Base-by-base conservation (phyloP, 2,888 invertebrate species). In the Leptopilina myrica region DNA sequence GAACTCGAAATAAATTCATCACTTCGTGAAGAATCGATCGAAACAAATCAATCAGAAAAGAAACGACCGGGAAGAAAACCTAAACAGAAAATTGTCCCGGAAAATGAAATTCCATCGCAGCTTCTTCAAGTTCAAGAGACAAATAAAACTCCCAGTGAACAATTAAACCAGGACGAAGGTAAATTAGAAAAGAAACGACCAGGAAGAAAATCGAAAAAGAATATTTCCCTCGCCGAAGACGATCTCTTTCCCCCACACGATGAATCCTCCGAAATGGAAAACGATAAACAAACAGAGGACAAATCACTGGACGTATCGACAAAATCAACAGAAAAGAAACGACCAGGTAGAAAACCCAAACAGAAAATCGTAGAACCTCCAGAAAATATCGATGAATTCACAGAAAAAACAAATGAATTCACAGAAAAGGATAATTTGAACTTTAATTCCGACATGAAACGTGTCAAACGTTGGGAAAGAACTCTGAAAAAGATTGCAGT, bases 171-270 rank as follows among this genome's bases (percentile, higher is more conserved):
- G 8, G 9, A 62, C 20, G 62, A 62, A 20, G 7, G 1, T 15
- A 62, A 62, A n/a, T 14, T 26, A 26, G 67, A 62, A n/a, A 76
- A 49, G 40, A 79, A 76, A 62, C 62, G 69, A 0, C 53, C n/a
- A 64, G 62, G 14, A 40, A 80, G 69, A 43, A 53, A 66, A 78
- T 78, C 64, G 8, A 85, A 83, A 75, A 85, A 85, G 15, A 84
- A 79, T 14, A 80, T 83, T 40, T 85, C 85, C 3, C 75, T 87
- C 12, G 64, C 80, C n/a, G 82, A 86, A 0, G 83, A 85, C 15
- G 84, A 87, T 75, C 76, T 85, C 5, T 76, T 81, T 9, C 5
- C 56, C 12, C n/a, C 59, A 6, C n/a, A n/a, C 43, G 43, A 49
- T 8, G 62, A 62, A 62, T 8, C 20, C 11, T 64, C 33, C 2